These are phyloP conservation scores for Lithobates pipiens DNA, from an alignment of 2,797 vertebrate genomes.

Conservation along the genomic window DNA sequence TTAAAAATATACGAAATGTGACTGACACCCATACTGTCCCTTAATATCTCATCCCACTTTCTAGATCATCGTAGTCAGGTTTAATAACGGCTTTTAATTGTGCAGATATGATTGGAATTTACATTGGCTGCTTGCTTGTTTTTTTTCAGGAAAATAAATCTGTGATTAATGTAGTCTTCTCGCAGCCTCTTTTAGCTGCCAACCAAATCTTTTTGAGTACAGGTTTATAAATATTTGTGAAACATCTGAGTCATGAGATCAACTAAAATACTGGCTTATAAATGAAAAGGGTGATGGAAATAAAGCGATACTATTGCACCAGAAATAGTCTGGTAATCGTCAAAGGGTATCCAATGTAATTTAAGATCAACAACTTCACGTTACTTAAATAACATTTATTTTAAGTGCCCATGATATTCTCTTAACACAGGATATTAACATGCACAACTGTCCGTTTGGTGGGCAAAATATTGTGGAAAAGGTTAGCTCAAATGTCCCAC, in stretches of 20 bases:
- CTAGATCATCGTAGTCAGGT: slow-evolving; percentile 17
- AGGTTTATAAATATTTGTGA: slow-evolving; percentile 56
- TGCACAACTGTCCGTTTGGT: not conserved
- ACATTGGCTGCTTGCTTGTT: slow-evolving; percentile 40
- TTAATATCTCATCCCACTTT: not conserved
- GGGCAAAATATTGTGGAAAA: not conserved
- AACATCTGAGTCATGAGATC: slow-evolving; percentile 44
- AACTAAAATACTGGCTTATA: slow-evolving; percentile 29
- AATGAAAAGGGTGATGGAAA: slow-evolving; percentile 29
- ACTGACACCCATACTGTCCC: not conserved
- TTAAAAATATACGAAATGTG: slow-evolving; percentile 19
- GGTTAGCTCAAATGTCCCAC: not conserved
- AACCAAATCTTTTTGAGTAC: slow-evolving; percentile 12
- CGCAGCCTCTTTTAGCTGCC: not conserved
- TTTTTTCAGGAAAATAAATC: slow-evolving; percentile 36
- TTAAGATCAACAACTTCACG: slow-evolving; percentile 28
- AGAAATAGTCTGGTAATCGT: slow-evolving; percentile 31
- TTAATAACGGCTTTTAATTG: slow-evolving; percentile 18
- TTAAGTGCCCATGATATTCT: not conserved
- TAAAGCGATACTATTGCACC: slow-evolving; percentile 4
- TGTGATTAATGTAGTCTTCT: slow-evolving; percentile 12
- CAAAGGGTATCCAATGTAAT: slow-evolving; percentile 28
- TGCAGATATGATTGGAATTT: slow-evolving; percentile 23
- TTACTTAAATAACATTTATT: slow-evolving; percentile 11
- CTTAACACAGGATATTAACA: not conserved